Evolutionary conservation across 2,797 vertebrate genomes (phyloP).

Genomic region (Perodicticus potto): DNA sequence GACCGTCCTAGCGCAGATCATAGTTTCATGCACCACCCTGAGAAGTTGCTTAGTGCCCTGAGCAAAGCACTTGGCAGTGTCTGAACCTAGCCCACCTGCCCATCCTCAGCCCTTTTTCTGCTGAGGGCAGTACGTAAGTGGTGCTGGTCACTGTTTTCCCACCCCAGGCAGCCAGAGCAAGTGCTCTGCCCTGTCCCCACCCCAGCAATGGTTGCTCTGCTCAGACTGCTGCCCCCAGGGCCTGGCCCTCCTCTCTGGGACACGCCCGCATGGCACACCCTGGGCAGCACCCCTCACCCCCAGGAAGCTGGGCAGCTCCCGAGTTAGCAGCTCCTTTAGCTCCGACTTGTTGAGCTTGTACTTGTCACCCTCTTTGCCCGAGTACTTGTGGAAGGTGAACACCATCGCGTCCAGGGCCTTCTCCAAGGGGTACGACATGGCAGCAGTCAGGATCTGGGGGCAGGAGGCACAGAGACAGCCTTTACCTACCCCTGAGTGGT

Average conservation of each 20-base stretch:
- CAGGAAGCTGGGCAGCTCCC: conserved; percentile 88
- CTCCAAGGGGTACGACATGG: conserved; percentile 85
- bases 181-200: neutral
- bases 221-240: neutral
- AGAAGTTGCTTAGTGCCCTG: neutral
- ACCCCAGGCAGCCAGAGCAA: neutral
- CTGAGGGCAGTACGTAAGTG: neutral
- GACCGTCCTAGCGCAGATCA: neutral
- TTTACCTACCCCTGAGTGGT: neutral
- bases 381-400: conserved; percentile 88
- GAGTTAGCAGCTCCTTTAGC: conserved; percentile 89
- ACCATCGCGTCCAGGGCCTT: conserved; percentile 87
- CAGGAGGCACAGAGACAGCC: neutral
- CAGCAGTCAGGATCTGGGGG: conserved; percentile 45
- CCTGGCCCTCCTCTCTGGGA: neutral
- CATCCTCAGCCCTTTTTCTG: neutral
- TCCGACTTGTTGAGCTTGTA: conserved; percentile 89
- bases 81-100: too few relatives aligned
- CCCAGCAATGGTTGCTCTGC: neutral
- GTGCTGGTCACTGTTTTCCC: neutral
- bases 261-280: rapidly evolving
- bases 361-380: conserved; percentile 87
- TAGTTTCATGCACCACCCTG: neutral
- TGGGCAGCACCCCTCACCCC: conserved; percentile 80
- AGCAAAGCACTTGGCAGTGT: neutral